Evolutionary conservation across 2,888 invertebrate genomes (phyloP).

Genomic region (Harmothoe impar): DNA sequence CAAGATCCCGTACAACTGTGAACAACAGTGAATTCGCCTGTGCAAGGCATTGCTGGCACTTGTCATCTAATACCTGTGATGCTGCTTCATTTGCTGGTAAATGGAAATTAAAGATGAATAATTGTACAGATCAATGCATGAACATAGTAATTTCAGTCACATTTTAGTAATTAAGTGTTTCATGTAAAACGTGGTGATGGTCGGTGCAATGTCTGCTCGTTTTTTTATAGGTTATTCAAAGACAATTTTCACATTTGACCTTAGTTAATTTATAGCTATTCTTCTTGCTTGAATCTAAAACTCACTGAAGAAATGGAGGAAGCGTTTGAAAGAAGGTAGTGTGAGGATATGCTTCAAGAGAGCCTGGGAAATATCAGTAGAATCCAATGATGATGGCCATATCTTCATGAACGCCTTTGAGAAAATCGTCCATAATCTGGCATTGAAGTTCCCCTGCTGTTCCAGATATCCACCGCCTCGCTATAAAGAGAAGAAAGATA

Average conservation of each 20-base stretch:
- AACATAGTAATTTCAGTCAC: too few relatives aligned
- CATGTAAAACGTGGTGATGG: too few relatives aligned
- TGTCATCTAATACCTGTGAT: not conserved
- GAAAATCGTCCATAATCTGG: not conserved
- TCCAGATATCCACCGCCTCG: too few relatives aligned
- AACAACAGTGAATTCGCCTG: not conserved
- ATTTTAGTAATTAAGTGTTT: too few relatives aligned
- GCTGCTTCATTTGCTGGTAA: too few relatives aligned
- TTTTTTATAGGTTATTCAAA: too few relatives aligned
- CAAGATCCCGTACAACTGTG: not conserved
- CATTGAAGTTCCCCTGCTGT: not conserved
- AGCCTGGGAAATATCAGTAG: not conserved
- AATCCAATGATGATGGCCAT: not conserved
- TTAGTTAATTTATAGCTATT: too few relatives aligned
- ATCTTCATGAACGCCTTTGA: slow-evolving; percentile 12
- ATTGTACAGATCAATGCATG: too few relatives aligned
- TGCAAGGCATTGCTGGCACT: not conserved
- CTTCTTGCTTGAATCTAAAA: not conserved
- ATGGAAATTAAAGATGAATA: too few relatives aligned
- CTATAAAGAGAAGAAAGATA: too few relatives aligned
- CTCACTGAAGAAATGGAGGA: slow-evolving; percentile 20
- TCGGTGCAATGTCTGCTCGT: too few relatives aligned
- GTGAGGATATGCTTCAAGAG: not conserved
- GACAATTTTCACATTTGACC: too few relatives aligned
- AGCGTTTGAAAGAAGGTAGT: slow-evolving; percentile 23